Conservation (phyloP, 2,113 vertebrate genomes). For the Myrmophylax atrothorax region DNA sequence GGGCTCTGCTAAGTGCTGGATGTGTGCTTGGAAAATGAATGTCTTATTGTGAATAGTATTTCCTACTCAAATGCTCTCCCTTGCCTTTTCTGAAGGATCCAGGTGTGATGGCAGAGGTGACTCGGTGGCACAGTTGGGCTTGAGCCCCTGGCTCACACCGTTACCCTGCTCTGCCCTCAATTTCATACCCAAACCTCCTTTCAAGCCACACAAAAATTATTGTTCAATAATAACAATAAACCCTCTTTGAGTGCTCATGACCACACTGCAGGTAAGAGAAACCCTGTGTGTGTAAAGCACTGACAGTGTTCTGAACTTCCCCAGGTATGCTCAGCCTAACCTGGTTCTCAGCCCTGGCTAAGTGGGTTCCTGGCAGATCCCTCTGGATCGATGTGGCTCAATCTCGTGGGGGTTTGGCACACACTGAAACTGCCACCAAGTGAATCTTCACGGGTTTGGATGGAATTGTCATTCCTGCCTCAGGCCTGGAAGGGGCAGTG, state of each 20-base stretch:
- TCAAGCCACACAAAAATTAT: neutral
- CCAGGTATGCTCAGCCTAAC: neutral
- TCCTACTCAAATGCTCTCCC: neutral
- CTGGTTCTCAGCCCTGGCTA: neutral
- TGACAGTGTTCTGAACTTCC: neutral
- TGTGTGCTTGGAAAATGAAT: neutral
- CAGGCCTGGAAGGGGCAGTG: neutral
- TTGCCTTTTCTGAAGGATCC: neutral
- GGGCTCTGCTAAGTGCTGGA: neutral
- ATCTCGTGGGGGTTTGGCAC: neutral
- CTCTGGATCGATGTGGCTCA: neutral
- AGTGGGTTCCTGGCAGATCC: neutral
- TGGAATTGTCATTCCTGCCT: neutral
- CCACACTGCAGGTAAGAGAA: neutral
- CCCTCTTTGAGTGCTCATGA: neutral
- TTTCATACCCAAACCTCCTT: neutral
- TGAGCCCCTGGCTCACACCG: neutral
- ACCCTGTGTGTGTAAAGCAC: neutral
- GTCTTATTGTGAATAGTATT: neutral
- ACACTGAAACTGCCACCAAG: neutral
- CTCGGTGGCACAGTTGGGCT: rapidly evolving
- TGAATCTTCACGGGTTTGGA: neutral
- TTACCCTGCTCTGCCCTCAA: neutral
- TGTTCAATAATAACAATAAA: neutral
- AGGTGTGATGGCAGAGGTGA: neutral